Base-by-base conservation (phyloP, 2,888 invertebrate species). In the Taphrorychus bicolor region DNA sequence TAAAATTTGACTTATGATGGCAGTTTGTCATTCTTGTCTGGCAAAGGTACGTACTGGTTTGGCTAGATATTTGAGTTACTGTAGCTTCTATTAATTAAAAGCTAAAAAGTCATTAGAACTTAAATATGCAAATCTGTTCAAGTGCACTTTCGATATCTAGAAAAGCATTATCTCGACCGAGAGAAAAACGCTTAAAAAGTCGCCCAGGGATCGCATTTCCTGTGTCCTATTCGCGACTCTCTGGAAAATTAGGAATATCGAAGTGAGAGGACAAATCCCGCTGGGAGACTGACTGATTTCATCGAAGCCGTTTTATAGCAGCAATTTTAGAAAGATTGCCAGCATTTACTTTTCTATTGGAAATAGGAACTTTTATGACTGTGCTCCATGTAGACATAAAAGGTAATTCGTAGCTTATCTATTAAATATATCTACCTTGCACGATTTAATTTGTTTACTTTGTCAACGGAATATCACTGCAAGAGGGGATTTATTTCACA, bases 171-270 rank as follows among this genome's bases (percentile, higher is more conserved):
- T n/a, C n/a, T n/a, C n/a, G n/a, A n/a, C n/a, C n/a, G 32, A 9
- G 32, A 32, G 7, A 11, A 32, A 32, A 32, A 32, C 11, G 32
- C 11, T 32, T 32, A 2, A 32, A 32, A 32, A 32, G n/a, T 32
- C 32, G 32, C 11, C 32, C 32, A 1, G 32, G 11, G 32, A 32
- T 11, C 32, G 11, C 32, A 32, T 32, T 32, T 32, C 11, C 32
- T 32, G 32, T 3, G 3, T 45, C 16, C 14, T 45, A 17, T 45
- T 45, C 14, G 45, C 49, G 40, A 40, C 59, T 59, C 24, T 58
- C 48, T 24, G 19, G 59, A 49, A 59, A 59, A 59, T 59, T 59
- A 59, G 59, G 59, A 49, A 59, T 59, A 59, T 59, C 49, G 59
- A 59, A 32, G 48, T 59, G 48, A 19, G 59, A 32, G 49, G 59